A percentile compares a stretch with the other conserved stretches of the same genome.
Evolutionary conservation across 2,113 vertebrate species (phyloP).

Genomic region (Varanus salvator): DNA sequence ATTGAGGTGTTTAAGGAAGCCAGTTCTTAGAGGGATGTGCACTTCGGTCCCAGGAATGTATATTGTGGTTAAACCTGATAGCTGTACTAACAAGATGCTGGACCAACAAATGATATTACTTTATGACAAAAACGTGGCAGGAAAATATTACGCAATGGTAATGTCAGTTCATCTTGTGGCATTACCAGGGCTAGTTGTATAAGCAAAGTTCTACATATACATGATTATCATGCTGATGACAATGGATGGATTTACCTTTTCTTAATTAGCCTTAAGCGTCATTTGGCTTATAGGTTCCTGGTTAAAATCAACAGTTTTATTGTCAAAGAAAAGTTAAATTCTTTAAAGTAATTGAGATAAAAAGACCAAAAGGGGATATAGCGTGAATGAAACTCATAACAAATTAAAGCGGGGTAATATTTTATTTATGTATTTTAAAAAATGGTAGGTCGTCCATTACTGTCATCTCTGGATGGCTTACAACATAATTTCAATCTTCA

Average conservation of each 20-base stretch:
- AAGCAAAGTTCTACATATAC: fast-evolving
- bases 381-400: slow-evolving; percentile 67
- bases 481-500: no score
- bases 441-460: no score
- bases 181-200: not conserved
- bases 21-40: not conserved
- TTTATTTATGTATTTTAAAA: no score
- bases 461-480: no score
- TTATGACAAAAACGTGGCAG: slow-evolving; percentile 8
- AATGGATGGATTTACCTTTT: slow-evolving; percentile 10
- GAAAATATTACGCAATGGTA: not conserved
- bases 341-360: slow-evolving; percentile 76
- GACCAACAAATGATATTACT: not conserved
- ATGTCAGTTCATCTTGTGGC: fast-evolving
- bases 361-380: slow-evolving; percentile 67
- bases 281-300: slow-evolving; percentile 20
- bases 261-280: slow-evolving; percentile 48
- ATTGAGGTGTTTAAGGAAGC: not conserved
- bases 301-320: slow-evolving; percentile 68
- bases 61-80: fast-evolving
- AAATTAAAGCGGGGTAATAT: slow-evolving; percentile 41
- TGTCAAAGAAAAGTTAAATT: slow-evolving; percentile 60
- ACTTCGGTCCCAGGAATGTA: no score
- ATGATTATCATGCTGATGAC: slow-evolving; percentile 9
- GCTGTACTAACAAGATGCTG: fast-evolving